A percentile compares a stretch with the other conserved stretches of the same genome.
Evolutionary conservation across 2,888 invertebrate genomes (phyloP).

Genomic region (Miltochrista miniata): DNA sequence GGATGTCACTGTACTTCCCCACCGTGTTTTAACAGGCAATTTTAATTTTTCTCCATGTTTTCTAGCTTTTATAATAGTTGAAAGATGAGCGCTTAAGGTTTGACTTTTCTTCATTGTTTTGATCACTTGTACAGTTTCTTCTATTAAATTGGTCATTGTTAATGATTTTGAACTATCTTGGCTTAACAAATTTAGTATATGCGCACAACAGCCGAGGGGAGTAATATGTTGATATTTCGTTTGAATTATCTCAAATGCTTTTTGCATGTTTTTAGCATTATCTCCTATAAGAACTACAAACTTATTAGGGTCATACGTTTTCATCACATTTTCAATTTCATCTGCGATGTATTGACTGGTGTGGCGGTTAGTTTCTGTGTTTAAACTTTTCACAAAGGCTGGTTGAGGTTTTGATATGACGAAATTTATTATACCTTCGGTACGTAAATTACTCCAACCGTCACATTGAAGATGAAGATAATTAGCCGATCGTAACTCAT

Average conservation of each 20-base stretch:
- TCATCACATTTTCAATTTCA: conserved; percentile 15
- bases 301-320: conserved; percentile 7
- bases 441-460: conserved; percentile 14
- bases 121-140: conserved; percentile 6
- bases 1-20: no score
- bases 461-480: conserved; percentile 16
- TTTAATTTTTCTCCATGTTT: conserved; percentile 9
- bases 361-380: conserved; percentile 12
- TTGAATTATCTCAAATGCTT: conserved; percentile 17
- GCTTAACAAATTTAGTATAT: conserved; percentile 11
- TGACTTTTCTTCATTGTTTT: conserved; percentile 13
- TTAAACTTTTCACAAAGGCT: conserved; percentile 12
- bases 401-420: conserved; percentile 16
- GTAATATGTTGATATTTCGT: conserved; percentile 7
- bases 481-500: conserved; percentile 3
- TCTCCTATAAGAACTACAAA: conserved; percentile 16
- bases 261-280: conserved; percentile 18
- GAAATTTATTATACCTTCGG: conserved; percentile 17
- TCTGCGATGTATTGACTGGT: conserved; percentile 12
- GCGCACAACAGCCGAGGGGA: conserved; percentile 7
- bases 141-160: conserved; percentile 6
- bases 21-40: no score
- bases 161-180: conserved; percentile 13
- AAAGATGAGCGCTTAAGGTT: background rate
- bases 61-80: conserved; percentile 1